phyloP scores from a whole-genome alignment of 2,888 invertebrate genomes.

The Ecliptopera silaceata region DNA sequence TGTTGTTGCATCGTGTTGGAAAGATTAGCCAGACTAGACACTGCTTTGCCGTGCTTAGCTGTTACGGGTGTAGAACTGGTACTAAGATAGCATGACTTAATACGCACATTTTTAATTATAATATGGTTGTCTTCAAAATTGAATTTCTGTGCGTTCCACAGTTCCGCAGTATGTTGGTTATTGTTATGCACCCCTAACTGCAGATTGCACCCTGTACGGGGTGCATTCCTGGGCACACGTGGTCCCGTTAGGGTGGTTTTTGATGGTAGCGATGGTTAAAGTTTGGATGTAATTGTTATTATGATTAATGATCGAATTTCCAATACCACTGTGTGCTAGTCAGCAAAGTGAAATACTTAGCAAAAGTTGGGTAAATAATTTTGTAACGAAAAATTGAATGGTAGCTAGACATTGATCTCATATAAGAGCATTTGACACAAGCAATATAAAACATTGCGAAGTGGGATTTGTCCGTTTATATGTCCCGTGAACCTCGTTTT shows the following conservation, averaged over 20 bases:
- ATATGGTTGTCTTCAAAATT: constrained; percentile 48
- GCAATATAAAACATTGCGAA: no score
- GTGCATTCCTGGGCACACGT: constrained; percentile 72
- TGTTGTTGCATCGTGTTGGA: no score
- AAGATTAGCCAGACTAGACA: no score
- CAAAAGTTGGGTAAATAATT: no score
- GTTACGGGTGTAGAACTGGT: no score
- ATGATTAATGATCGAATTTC: constrained; percentile 31
- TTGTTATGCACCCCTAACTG: constrained; percentile 54
- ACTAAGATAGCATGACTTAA: constrained; percentile 35
- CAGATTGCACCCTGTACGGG: constrained; percentile 36
- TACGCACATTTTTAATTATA: constrained; percentile 42
- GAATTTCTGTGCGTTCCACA: constrained; percentile 62
- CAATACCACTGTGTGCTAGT: neutral
- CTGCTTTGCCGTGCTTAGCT: no score
- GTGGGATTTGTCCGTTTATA: no score
- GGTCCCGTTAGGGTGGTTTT: constrained; percentile 42
- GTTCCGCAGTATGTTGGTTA: constrained; percentile 50
- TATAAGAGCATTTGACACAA: no score
- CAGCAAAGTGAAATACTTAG: no score
- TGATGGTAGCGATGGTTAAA: constrained; percentile 34
- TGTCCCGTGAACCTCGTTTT: no score
- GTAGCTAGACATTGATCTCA: no score
- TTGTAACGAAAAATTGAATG: no score
- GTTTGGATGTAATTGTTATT: constrained; percentile 34